These are phyloP conservation scores for Adela reaumurella DNA, from an alignment of 2,888 invertebrate genomes.

Conservation along the genomic window DNA sequence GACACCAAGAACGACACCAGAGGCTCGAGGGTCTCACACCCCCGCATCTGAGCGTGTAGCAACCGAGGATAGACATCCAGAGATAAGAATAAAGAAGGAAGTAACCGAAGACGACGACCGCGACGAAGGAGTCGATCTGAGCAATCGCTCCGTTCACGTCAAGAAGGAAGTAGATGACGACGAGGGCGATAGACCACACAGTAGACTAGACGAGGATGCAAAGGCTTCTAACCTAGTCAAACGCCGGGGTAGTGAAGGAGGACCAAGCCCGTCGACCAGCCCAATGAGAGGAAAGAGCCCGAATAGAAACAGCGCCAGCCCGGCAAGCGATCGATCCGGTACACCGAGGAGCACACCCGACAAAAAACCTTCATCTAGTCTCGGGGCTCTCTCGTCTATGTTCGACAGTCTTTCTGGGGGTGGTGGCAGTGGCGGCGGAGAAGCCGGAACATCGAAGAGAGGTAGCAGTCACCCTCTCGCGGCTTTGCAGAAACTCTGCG, in stretches of 20 bases:
- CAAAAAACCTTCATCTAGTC: slow-evolving; percentile 62
- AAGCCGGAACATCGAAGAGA: slow-evolving; percentile 60
- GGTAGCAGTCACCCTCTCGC: slow-evolving; percentile 87
- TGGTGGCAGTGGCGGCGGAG: slow-evolving; percentile 33
- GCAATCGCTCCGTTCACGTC: slow-evolving; percentile 50
- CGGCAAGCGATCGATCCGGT: slow-evolving; percentile 74
- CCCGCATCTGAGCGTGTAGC: slow-evolving; percentile 52
- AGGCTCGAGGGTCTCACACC: slow-evolving; percentile 59
- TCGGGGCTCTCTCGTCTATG: slow-evolving; percentile 86
- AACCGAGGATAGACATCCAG: slow-evolving; percentile 45
- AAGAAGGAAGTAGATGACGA: slow-evolving; percentile 64
- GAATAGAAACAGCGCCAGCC: slow-evolving; percentile 57
- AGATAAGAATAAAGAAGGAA: slow-evolving; percentile 58
- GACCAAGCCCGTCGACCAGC: slow-evolving; percentile 57
- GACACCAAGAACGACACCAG: slow-evolving; percentile 67
- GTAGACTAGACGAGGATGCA: slow-evolving; percentile 33
- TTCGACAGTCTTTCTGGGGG: slow-evolving; percentile 77
- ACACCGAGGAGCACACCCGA: slow-evolving; percentile 68
- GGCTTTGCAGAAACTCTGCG: slow-evolving; percentile 92
- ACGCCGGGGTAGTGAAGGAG: slow-evolving; percentile 52
- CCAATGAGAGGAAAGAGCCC: slow-evolving; percentile 38
- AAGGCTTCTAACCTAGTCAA: slow-evolving; percentile 35
- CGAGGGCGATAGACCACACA: slow-evolving; percentile 48
- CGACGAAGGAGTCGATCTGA: slow-evolving; percentile 44
- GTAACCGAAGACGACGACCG: slow-evolving; percentile 48